Evolutionary conservation across 2,797 vertebrate species (phyloP).

Genomic region (Chaenodraco wilsoni): DNA sequence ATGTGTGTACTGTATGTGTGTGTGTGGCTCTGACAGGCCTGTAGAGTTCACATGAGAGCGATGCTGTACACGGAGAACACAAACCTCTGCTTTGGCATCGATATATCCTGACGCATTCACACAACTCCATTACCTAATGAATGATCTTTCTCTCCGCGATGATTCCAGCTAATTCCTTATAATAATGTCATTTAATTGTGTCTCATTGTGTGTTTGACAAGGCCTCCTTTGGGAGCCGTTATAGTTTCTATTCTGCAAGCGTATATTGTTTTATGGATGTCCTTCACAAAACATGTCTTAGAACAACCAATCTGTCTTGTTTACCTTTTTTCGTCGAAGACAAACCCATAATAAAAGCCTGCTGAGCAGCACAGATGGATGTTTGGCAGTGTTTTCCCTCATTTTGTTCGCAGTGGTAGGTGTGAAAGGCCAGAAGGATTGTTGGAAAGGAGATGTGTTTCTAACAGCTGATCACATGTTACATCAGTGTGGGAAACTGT

Average conservation of each 20-base stretch:
- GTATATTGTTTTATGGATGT: constrained; percentile 2
- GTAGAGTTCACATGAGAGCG: constrained; percentile 64
- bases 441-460: constrained; percentile 18
- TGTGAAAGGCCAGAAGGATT: constrained; percentile 35
- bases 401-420: constrained; percentile 22
- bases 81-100: constrained; percentile 48
- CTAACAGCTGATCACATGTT: constrained; percentile 27
- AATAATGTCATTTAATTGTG: constrained; percentile 78
- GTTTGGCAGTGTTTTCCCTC: constrained; percentile 17
- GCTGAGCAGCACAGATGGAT: constrained; percentile 29
- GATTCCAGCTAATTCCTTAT: constrained; percentile 70
- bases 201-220: constrained; percentile 77
- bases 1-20: constrained; percentile 29
- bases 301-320: constrained; percentile 25
- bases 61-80: constrained; percentile 59
- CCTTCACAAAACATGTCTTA: constrained; percentile 26
- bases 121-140: constrained; percentile 69
- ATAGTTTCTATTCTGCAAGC: constrained; percentile 51
- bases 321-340: constrained; percentile 16
- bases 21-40: constrained; percentile 60
- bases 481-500: background rate
- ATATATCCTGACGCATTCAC: constrained; percentile 50
- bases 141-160: constrained; percentile 62
- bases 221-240: constrained; percentile 64
- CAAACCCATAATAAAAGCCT: constrained; percentile 23